Evolutionary conservation across 2,113 vertebrate species (phyloP).

Genomic region (Sinocyclocheilus anophthalmus): DNA sequence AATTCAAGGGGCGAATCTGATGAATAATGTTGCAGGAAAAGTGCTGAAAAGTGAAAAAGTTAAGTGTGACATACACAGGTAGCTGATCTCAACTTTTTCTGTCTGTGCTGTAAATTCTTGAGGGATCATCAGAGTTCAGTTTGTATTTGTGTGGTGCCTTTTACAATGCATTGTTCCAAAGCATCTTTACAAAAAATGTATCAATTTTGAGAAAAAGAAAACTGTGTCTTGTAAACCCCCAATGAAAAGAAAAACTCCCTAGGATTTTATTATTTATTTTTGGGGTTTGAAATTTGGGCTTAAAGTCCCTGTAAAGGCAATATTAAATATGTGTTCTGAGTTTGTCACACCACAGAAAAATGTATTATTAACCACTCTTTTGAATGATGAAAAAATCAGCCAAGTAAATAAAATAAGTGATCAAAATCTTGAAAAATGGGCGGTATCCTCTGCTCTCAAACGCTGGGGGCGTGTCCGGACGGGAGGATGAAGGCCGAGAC

Average conservation of each 20-base stretch:
- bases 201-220: background rate
- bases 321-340: too few relatives aligned
- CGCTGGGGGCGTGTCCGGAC: too few relatives aligned
- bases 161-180: background rate
- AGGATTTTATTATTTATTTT: background rate
- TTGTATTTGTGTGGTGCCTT: background rate
- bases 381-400: too few relatives aligned
- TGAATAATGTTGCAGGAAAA: conserved; percentile 44
- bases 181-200: too few relatives aligned
- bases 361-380: too few relatives aligned
- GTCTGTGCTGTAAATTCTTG: conserved; percentile 15
- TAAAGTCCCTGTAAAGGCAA: too few relatives aligned
- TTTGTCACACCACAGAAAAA: too few relatives aligned
- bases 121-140: background rate
- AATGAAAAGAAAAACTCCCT: background rate
- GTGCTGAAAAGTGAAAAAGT: conserved; percentile 52
- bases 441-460: too few relatives aligned
- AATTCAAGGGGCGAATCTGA: conserved; percentile 39
- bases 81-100: conserved; percentile 29
- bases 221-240: background rate
- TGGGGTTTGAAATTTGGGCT: background rate
- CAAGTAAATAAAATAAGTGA: too few relatives aligned
- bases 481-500: too few relatives aligned
- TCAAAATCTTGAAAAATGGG: too few relatives aligned
- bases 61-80: conserved; percentile 25